Percentiles rank a stretch among this genome's conserved stretches.
Evolutionary conservation across 1,140 invertebrate species (phyloP).

Genomic region (Atta texana): DNA sequence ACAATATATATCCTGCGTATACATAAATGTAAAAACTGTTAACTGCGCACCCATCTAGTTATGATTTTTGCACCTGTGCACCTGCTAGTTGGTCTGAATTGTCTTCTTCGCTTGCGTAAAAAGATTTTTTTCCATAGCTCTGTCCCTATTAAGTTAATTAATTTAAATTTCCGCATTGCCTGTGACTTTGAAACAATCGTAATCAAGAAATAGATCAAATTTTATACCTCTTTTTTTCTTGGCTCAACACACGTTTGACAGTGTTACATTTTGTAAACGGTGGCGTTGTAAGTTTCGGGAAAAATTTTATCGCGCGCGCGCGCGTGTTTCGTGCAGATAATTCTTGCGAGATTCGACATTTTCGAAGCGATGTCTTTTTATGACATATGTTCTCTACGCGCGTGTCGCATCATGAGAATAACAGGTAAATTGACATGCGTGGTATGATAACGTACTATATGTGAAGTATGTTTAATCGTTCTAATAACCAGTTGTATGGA

Average conservation of each 20-base stretch:
- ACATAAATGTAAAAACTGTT: conserved; percentile 56
- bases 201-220: conserved; percentile 1
- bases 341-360: conserved; percentile 39
- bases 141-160: background rate
- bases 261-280: background rate
- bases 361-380: conserved; percentile 32
- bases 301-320: conserved; percentile 1
- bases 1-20: conserved; percentile 28
- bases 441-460: conserved; percentile 8
- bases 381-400: background rate
- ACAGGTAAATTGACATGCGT: conserved; percentile 18
- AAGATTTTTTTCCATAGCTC: background rate
- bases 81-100: background rate
- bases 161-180: background rate
- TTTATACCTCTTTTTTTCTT: background rate
- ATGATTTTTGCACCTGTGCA: conserved; percentile 18
- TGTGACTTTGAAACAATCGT: background rate
- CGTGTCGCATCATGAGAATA: background rate
- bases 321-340: conserved; percentile 47
- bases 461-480: conserved; percentile 54
- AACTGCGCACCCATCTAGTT: conserved; percentile 42
- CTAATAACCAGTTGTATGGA: conserved; percentile 23
- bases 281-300: background rate
- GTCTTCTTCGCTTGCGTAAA: conserved; percentile 10
- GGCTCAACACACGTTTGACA: background rate